Evolutionary conservation across 2,113 vertebrate species (phyloP).

Genomic region (Saccopteryx bilineata): DNA sequence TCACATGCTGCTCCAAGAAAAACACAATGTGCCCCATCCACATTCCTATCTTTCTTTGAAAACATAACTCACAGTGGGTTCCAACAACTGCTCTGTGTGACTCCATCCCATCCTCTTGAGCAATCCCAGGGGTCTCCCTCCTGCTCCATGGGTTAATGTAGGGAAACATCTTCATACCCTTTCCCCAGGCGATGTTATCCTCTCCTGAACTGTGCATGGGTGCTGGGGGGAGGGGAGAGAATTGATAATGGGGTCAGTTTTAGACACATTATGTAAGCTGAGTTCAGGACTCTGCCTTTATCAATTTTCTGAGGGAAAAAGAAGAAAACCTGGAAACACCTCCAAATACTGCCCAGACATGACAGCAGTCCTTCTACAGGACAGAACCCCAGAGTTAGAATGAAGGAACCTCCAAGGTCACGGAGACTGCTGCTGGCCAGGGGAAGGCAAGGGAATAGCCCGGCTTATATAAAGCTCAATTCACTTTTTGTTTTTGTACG

Average conservation of each 20-base stretch:
- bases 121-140: background rate
- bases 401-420: background rate
- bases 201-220: too few species aligned
- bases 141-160: background rate
- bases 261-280: background rate
- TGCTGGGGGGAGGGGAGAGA: background rate
- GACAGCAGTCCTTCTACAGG: background rate
- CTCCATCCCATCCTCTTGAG: background rate
- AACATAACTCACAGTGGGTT: background rate
- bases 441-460: background rate
- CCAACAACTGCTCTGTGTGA: rapidly evolving
- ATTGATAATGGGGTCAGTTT: background rate
- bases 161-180: too few species aligned
- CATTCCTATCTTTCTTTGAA: conserved; percentile 33
- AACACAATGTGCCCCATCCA: conserved; percentile 30
- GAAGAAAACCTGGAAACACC: background rate
- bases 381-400: background rate
- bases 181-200: too few species aligned
- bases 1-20: conserved; percentile 44
- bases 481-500: too few species aligned
- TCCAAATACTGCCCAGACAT: background rate
- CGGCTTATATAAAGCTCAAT: background rate
- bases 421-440: background rate
- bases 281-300: background rate
- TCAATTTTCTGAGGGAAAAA: background rate